phyloP scores from a whole-genome alignment of 2,797 vertebrate species.

The Bryconaethiops microstoma region DNA sequence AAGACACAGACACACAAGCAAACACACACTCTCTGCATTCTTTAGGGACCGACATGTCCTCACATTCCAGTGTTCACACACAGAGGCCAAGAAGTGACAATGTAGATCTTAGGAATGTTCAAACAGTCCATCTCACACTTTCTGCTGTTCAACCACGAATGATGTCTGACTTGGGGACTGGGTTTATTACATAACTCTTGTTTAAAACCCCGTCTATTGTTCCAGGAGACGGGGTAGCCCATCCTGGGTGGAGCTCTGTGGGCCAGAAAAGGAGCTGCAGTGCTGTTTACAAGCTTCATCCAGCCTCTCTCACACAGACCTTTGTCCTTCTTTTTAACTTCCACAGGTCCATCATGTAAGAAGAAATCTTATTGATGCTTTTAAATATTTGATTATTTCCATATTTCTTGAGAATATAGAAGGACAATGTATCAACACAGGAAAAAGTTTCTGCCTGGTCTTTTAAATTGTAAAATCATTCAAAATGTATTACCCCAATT shows the following conservation, averaged over 20 bases:
- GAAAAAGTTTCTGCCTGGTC: neutral
- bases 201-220: conserved; percentile 75
- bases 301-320: neutral
- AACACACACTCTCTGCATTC: neutral
- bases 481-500: neutral
- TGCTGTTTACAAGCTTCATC: conserved; percentile 1
- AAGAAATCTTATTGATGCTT: neutral
- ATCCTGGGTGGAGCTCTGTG: conserved; percentile 69
- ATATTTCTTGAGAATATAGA: neutral
- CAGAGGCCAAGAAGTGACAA: conserved; percentile 2
- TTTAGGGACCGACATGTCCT: no score
- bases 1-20: neutral
- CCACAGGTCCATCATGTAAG: neutral
- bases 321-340: neutral
- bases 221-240: conserved; percentile 63
- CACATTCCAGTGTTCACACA: neutral
- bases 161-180: conserved; percentile 1
- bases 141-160: neutral
- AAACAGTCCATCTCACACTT: conserved; percentile 7
- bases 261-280: neutral
- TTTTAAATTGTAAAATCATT: neutral
- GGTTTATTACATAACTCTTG: conserved; percentile 60
- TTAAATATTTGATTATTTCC: neutral
- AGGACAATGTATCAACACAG: neutral
- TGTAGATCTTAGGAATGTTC: conserved; percentile 13